Percentiles rank a stretch among this genome's conserved stretches.
These are phyloP conservation scores for Aptenodytes patagonicus DNA, from an alignment of 2,113 vertebrate genomes.

Conservation along the genomic window DNA sequence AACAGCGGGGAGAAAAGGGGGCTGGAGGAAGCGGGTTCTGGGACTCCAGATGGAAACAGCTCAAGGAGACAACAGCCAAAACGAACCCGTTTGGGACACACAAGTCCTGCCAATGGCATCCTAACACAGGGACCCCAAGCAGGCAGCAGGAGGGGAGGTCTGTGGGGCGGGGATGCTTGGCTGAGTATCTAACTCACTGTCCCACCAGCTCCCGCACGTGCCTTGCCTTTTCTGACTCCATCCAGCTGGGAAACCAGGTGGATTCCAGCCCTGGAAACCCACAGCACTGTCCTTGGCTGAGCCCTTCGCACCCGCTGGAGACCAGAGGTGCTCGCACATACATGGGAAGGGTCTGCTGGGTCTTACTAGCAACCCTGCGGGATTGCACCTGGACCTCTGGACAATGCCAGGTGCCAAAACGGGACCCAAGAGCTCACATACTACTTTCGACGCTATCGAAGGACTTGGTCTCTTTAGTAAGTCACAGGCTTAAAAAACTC, in stretches of 20 bases:
- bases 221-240: not conserved
- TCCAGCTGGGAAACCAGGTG: slow-evolving; percentile 52
- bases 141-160: not conserved
- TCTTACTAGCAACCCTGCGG: not conserved
- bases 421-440: not conserved
- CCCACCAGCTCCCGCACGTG: not conserved
- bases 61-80: not conserved
- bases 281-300: not conserved
- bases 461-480: slow-evolving; percentile 59
- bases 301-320: not conserved
- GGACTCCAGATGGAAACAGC: not conserved
- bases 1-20: not conserved
- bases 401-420: not conserved
- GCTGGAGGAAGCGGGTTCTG: not conserved
- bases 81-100: not conserved
- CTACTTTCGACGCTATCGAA: slow-evolving; percentile 19
- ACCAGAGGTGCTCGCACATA: not conserved
- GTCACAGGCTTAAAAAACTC: slow-evolving; percentile 64
- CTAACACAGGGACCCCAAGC: not conserved
- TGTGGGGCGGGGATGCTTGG: not conserved
- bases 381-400: not conserved
- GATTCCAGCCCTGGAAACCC: slow-evolving; percentile 8
- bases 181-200: not conserved
- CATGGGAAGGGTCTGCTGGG: not conserved
- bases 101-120: not conserved